Conservation (phyloP, 2,888 invertebrate species). For the Chloroclystis v-ata region DNA sequence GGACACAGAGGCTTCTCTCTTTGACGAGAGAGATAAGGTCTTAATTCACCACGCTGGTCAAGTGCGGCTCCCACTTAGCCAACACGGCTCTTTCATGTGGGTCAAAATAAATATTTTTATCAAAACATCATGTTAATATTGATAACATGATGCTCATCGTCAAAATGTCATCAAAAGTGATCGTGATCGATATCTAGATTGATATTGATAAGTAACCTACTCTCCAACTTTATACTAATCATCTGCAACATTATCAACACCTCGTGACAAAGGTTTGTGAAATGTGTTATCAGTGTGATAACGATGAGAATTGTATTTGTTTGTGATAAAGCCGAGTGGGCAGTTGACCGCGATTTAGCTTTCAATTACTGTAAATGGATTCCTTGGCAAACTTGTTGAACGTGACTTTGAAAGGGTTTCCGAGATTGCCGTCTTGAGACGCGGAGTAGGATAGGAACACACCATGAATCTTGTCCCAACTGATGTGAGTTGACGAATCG, state of each 20-base stretch:
- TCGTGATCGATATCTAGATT: conserved; percentile 6
- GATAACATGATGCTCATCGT: no score
- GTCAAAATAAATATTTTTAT: no score
- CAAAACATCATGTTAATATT: no score
- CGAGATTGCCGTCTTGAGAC: neutral
- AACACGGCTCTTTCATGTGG: no score
- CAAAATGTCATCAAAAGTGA: neutral
- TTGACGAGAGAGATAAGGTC: no score
- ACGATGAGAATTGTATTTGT: conserved; percentile 21
- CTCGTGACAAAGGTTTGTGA: conserved; percentile 26
- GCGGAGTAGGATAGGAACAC: no score
- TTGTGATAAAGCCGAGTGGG: conserved; percentile 33
- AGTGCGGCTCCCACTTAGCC: no score
- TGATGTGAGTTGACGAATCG: no score
- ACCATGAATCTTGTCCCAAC: no score
- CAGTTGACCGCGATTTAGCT: conserved; percentile 42
- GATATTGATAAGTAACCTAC: neutral
- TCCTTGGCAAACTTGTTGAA: conserved; percentile 2
- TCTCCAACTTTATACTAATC: conserved; percentile 10
- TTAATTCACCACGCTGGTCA: no score
- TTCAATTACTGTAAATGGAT: conserved; percentile 11
- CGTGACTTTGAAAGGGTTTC: conserved; percentile 3
- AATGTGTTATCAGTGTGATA: conserved; percentile 28
- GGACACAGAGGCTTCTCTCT: no score
- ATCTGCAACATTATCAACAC: conserved; percentile 14